These are phyloP conservation scores for Microcebus ravelobensis DNA, from an alignment of 2,113 vertebrate species.

Conservation along the genomic window DNA sequence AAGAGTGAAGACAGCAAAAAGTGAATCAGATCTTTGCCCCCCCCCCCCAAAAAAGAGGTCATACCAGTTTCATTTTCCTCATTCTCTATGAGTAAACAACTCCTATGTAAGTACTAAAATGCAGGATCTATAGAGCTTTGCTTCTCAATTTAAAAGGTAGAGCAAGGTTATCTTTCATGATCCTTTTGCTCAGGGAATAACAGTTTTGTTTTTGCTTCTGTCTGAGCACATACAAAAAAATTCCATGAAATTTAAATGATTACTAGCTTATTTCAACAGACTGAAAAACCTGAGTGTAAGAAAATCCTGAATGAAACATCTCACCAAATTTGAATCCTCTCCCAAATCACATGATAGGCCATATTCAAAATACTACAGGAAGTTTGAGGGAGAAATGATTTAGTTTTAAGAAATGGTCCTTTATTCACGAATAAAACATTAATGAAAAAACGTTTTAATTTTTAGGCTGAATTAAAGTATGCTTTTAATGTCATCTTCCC, in stretches of 20 bases:
- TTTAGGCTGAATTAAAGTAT: slow-evolving; percentile 34
- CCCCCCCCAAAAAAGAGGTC: background rate
- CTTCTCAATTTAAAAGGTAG: background rate
- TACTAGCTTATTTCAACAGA: slow-evolving; percentile 30
- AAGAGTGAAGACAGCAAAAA: background rate
- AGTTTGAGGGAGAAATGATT: slow-evolving; percentile 10
- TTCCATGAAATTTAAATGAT: slow-evolving; percentile 24
- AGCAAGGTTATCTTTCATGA: background rate
- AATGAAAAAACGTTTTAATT: background rate
- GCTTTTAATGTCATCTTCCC: background rate
- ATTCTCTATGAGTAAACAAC: background rate
- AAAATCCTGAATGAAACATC: background rate
- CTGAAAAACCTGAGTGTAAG: background rate
- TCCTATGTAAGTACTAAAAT: background rate
- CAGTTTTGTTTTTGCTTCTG: background rate
- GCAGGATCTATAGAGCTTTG: background rate
- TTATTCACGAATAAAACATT: slow-evolving; percentile 21
- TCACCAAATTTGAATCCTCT: slow-evolving; percentile 68
- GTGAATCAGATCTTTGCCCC: background rate
- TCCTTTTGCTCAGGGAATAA: background rate
- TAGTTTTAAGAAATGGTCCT: slow-evolving; percentile 47
- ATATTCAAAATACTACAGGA: slow-evolving; percentile 59
- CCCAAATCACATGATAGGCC: slow-evolving; percentile 41
- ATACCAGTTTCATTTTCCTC: background rate
- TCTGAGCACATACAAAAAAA: background rate